phyloP scores from a whole-genome alignment of 2,888 invertebrate genomes.

The Platynereis dumerilii region DNA sequence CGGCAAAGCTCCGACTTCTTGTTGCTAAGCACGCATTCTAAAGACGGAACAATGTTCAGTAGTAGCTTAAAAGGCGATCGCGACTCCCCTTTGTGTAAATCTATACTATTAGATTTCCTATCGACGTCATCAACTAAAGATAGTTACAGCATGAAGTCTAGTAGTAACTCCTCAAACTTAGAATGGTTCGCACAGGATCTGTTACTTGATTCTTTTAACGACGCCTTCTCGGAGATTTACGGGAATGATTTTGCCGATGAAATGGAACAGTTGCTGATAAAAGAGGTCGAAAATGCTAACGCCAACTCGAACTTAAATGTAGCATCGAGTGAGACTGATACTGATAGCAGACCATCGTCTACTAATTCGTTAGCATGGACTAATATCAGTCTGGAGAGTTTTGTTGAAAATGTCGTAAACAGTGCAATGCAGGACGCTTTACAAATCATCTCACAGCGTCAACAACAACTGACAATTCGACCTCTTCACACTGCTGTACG shows the following conservation, averaged over 20 bases:
- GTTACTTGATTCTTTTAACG: constrained; percentile 28
- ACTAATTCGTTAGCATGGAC: not conserved
- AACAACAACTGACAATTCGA: not conserved
- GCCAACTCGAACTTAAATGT: not conserved
- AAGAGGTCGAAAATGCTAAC: not conserved
- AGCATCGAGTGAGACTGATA: not conserved
- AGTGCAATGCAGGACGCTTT: constrained; percentile 24
- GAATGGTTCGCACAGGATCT: constrained; percentile 33
- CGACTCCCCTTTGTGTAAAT: not conserved
- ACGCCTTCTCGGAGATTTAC: constrained; percentile 28
- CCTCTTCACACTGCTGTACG: not conserved
- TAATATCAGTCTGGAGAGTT: constrained; percentile 7
- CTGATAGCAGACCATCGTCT: not conserved
- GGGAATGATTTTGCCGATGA: constrained; percentile 13
- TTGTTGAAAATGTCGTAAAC: constrained; percentile 25
- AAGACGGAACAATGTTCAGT: not conserved
- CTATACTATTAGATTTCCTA: not conserved
- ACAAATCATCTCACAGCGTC: not conserved
- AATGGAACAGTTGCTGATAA: not conserved
- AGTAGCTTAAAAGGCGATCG: not conserved
- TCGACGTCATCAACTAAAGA: not conserved
- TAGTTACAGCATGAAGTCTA: not conserved
- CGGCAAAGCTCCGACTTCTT: not conserved
- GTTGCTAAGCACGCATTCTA: not conserved
- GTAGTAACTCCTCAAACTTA: constrained; percentile 23